phyloP scores from a whole-genome alignment of 2,888 invertebrate genomes.

The Rugalucina vietnamica region DNA sequence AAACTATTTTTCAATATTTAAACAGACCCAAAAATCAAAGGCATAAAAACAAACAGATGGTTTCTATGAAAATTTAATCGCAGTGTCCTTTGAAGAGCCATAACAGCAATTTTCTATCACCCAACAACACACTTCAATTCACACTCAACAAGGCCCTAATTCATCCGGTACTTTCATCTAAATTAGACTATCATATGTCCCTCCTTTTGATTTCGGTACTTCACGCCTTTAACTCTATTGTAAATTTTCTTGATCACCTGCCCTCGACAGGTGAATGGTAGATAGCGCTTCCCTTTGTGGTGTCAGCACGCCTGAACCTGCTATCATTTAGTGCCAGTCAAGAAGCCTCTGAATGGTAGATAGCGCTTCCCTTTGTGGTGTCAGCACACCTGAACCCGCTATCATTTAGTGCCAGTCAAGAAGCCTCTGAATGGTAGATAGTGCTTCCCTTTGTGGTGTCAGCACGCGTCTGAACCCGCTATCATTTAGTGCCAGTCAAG shows the following conservation, averaged over 20 bases:
- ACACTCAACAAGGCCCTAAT: background rate
- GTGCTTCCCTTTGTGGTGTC: no score
- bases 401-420: no score
- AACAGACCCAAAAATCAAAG: background rate
- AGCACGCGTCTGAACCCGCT: no score
- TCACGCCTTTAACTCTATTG: background rate
- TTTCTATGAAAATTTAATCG: background rate
- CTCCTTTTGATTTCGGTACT: slow-evolving; percentile 6
- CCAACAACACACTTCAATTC: slow-evolving; percentile 2
- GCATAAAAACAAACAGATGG: background rate
- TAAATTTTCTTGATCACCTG: background rate
- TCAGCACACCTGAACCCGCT: no score
- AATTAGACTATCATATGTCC: background rate
- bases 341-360: no score
- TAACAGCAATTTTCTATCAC: background rate
- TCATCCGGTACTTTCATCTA: background rate
- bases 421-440: no score
- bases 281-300: background rate
- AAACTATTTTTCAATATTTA: slow-evolving; percentile 1
- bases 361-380: no score
- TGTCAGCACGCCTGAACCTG: no score
- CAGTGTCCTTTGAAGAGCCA: background rate
- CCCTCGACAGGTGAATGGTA: background rate
- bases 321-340: no score
- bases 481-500: no score